These are phyloP conservation scores for Dendropsophus ebraccatus DNA, from an alignment of 2,113 vertebrate species.

Conservation along the genomic window DNA sequence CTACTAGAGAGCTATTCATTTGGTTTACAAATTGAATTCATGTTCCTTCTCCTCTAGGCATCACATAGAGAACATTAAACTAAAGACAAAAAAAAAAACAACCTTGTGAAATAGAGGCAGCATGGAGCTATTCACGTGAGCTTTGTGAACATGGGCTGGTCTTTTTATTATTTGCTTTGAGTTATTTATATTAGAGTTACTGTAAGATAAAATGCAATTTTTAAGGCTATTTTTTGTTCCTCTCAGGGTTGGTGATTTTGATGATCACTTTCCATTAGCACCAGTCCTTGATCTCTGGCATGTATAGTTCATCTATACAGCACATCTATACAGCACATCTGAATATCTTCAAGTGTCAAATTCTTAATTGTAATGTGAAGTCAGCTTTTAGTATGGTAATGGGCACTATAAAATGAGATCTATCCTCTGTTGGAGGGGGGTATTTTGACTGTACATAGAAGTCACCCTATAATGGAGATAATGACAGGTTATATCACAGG, in stretches of 20 bases:
- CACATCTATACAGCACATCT: background rate
- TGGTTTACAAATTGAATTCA: background rate
- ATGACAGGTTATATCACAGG: background rate
- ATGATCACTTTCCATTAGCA: background rate
- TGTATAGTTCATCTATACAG: background rate
- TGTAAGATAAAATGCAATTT: background rate
- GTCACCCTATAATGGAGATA: background rate
- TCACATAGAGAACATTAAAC: background rate
- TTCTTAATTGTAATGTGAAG: background rate
- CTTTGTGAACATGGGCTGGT: background rate
- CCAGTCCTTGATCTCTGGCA: background rate
- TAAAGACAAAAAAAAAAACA: no score
- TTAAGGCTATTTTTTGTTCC: background rate
- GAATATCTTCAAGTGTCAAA: background rate
- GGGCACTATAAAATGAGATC: background rate
- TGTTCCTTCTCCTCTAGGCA: background rate
- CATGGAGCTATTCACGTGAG: background rate
- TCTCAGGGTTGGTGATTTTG: background rate
- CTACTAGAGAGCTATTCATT: background rate
- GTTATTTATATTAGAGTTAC: background rate
- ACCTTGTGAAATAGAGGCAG: background rate
- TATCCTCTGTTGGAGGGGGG: background rate
- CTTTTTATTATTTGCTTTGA: background rate
- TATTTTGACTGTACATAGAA: background rate
- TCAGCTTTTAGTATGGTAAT: background rate